Percentiles rank a stretch among this genome's conserved stretches.
phyloP scores from a whole-genome alignment of 2,113 vertebrate genomes.

The Eira barbara region DNA sequence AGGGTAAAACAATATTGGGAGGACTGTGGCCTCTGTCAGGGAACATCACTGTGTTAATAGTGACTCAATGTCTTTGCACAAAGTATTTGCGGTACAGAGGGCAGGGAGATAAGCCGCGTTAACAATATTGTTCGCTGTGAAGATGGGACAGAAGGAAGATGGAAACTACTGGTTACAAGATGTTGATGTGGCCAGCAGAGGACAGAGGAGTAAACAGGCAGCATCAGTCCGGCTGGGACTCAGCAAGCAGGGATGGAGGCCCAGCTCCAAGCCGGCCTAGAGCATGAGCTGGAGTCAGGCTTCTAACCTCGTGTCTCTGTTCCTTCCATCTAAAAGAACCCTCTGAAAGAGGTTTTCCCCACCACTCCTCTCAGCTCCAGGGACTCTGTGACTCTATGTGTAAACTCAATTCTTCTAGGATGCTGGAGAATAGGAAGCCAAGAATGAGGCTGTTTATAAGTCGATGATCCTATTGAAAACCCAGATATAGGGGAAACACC shows the following conservation, averaged over 20 bases:
- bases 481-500: neutral
- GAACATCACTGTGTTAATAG: neutral
- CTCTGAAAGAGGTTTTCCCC: neutral
- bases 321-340: neutral
- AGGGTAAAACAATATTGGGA: neutral
- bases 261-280: neutral
- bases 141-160: neutral
- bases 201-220: neutral
- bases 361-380: neutral
- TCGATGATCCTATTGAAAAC: neutral
- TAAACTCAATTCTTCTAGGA: neutral
- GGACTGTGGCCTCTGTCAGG: neutral
- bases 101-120: rapidly evolving
- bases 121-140: neutral
- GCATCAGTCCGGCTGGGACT: neutral
- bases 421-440: neutral
- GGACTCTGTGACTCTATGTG: neutral
- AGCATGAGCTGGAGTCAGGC: neutral
- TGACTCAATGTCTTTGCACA: neutral
- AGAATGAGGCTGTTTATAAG: neutral
- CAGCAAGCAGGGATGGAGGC: neutral
- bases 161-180: neutral
- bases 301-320: neutral
- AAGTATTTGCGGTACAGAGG: neutral
- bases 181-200: neutral